Conservation (phyloP, 2,888 invertebrate species). For the Chrysotoxum bicinctum region DNA sequence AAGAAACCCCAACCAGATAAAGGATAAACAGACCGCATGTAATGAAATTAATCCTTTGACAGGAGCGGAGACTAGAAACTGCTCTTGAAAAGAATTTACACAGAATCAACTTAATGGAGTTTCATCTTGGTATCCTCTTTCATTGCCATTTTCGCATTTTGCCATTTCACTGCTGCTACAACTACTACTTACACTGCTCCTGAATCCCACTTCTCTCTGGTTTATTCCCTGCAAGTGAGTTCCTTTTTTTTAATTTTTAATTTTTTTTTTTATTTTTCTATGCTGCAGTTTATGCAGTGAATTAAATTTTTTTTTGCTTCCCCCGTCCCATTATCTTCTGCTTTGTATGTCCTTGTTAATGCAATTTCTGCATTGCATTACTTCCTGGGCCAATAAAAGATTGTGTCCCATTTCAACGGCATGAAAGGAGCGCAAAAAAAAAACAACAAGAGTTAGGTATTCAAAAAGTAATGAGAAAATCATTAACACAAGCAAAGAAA, state of each 20-base stretch:
- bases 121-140: slow-evolving; percentile 63
- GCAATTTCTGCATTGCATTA: slow-evolving; percentile 69
- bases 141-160: slow-evolving; percentile 61
- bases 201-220: not conserved
- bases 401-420: slow-evolving; percentile 38
- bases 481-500: slow-evolving; percentile 58
- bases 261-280: not conserved
- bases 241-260: not conserved
- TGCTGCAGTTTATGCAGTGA: slow-evolving; percentile 63
- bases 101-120: slow-evolving; percentile 69
- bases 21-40: slow-evolving; percentile 69
- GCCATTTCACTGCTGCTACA: slow-evolving; percentile 41
- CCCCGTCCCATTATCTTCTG: slow-evolving; percentile 2
- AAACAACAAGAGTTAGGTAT: slow-evolving; percentile 39
- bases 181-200: not conserved
- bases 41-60: slow-evolving; percentile 71
- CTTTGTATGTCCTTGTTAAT: slow-evolving; percentile 54
- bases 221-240: slow-evolving; percentile 18
- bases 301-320: slow-evolving; percentile 47
- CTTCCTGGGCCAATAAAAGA: slow-evolving; percentile 56
- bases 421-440: not conserved
- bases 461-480: slow-evolving; percentile 70
- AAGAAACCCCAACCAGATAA: slow-evolving; percentile 30
- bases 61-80: slow-evolving; percentile 43
- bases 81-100: slow-evolving; percentile 65